Conservation (phyloP, 2,888 invertebrate species). For the Drosophila testacea region DNA sequence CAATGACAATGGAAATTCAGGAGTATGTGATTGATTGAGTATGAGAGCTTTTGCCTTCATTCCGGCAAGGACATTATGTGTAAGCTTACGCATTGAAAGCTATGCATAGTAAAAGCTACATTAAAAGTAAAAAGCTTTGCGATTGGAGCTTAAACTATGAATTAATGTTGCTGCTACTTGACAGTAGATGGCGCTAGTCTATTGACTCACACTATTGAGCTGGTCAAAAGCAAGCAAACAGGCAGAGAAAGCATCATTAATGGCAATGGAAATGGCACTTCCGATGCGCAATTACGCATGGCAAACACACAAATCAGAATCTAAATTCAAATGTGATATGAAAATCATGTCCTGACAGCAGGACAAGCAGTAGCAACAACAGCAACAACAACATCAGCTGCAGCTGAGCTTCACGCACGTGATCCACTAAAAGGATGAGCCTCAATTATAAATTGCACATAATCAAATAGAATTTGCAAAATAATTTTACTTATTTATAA, state of each 20-base stretch:
- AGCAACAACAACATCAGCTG: constrained; percentile 13
- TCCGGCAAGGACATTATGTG: constrained; percentile 47
- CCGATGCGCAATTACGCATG: constrained; percentile 73
- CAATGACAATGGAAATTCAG: constrained; percentile 58
- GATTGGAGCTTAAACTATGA: background rate
- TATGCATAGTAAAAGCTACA: constrained; percentile 32
- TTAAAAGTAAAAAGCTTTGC: constrained; percentile 21
- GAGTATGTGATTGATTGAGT: constrained; percentile 11
- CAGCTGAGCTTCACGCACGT: constrained; percentile 47
- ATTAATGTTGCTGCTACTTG: background rate
- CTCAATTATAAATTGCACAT: constrained; percentile 68
- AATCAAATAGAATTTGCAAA: constrained; percentile 73
- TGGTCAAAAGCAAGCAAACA: constrained; percentile 33
- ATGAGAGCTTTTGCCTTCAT: constrained; percentile 11
- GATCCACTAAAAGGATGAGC: constrained; percentile 55
- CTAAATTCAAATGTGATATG: constrained; percentile 61
- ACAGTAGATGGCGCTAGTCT: constrained; percentile 50
- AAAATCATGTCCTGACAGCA: constrained; percentile 59
- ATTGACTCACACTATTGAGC: background rate
- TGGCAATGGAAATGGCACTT: constrained; percentile 50
- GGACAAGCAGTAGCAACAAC: background rate
- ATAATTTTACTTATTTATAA: constrained; percentile 69
- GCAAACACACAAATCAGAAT: constrained; percentile 73
- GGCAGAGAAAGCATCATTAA: constrained; percentile 62
- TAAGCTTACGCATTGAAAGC: constrained; percentile 30